A percentile compares a stretch with the other conserved stretches of the same genome.
Evolutionary conservation across 64 coral and sea anemone genomes (phyloP).

Genomic region (Dendronephthya gigantea): DNA sequence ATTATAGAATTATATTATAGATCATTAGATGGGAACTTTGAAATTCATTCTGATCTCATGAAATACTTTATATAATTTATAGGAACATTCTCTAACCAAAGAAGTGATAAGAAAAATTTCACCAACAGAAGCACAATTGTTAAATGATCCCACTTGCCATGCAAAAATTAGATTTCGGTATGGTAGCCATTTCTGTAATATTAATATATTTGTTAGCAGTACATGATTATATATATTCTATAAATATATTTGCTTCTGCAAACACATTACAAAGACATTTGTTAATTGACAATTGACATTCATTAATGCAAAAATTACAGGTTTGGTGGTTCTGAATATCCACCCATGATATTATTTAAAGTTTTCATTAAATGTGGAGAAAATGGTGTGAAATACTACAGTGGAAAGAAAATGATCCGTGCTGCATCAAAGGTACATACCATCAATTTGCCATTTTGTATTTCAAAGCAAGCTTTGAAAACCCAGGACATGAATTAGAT

Average conservation of each 20-base stretch:
- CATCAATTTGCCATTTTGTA: no score
- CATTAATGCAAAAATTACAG: slow-evolving; percentile 24
- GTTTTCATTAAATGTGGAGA: slow-evolving; percentile 74
- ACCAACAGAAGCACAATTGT: slow-evolving; percentile 73
- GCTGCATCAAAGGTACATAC: slow-evolving; percentile 71
- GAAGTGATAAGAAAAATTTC: slow-evolving; percentile 87
- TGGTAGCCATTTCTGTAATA: background rate
- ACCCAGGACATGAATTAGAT: no score
- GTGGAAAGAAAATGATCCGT: slow-evolving; percentile 86
- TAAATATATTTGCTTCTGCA: no score
- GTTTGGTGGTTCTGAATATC: slow-evolving; percentile 91
- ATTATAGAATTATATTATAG: background rate
- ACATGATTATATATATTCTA: no score
- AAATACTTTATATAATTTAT: background rate
- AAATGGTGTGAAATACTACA: slow-evolving; percentile 75
- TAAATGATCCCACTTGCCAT: slow-evolving; percentile 67
- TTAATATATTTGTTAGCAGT: background rate
- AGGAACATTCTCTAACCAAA: slow-evolving; percentile 96
- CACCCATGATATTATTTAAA: slow-evolving; percentile 92
- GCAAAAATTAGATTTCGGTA: slow-evolving; percentile 93
- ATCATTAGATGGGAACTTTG: background rate
- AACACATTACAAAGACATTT: background rate
- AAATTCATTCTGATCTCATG: no score
- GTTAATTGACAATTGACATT: background rate
- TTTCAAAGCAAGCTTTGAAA: no score